A percentile compares a stretch with the other conserved stretches of the same genome.
These are phyloP conservation scores for Dolichallabes microphthalmus DNA, from an alignment of 2,113 vertebrate species.

Conservation along the genomic window DNA sequence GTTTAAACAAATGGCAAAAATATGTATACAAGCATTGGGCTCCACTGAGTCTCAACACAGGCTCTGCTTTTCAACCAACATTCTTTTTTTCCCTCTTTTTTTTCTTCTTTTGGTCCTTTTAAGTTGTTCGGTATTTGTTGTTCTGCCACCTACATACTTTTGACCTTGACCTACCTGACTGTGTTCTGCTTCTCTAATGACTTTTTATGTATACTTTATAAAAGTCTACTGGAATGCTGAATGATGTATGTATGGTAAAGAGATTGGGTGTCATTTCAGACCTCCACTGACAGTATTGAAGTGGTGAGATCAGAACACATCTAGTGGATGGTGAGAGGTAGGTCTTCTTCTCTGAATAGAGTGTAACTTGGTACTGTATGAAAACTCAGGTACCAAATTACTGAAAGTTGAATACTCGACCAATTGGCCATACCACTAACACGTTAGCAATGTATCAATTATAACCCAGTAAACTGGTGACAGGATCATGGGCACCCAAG, in stretches of 20 bases:
- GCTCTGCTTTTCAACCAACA: conserved; percentile 46
- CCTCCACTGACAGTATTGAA: conserved; percentile 40
- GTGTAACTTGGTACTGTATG: background rate
- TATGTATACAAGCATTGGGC: conserved; percentile 57
- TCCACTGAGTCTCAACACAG: conserved; percentile 35
- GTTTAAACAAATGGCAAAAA: conserved; percentile 75
- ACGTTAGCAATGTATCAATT: too few relatives aligned
- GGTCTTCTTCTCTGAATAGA: background rate
- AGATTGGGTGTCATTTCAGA: conserved; percentile 49
- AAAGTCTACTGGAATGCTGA: background rate
- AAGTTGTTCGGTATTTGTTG: conserved; percentile 9
- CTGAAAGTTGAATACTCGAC: background rate
- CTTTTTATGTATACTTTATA: background rate
- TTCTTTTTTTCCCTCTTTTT: conserved; percentile 11
- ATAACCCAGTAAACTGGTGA: too few relatives aligned
- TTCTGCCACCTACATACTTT: conserved; percentile 5
- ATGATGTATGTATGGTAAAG: conserved; percentile 28
- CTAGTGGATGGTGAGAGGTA: conserved; percentile 57
- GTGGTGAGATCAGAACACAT: conserved; percentile 26
- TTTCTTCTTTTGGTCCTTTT: background rate
- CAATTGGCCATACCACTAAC: too few relatives aligned
- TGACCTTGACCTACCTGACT: background rate
- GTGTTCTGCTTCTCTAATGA: background rate
- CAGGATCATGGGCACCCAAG: too few relatives aligned
- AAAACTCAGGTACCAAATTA: background rate